phyloP scores from a whole-genome alignment of 2,888 invertebrate genomes.

The Cerastis rubricosa region DNA sequence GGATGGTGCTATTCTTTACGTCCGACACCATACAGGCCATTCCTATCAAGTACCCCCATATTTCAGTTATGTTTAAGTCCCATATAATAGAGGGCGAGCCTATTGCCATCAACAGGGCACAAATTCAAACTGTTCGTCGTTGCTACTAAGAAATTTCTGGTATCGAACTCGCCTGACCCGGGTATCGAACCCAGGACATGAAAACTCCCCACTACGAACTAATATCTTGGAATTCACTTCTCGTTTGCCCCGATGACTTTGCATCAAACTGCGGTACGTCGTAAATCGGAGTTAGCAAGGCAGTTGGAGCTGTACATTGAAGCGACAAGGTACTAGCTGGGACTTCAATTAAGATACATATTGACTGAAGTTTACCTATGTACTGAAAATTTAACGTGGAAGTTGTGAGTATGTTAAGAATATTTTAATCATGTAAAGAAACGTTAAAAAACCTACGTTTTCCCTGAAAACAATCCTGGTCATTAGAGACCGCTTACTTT shows the following conservation, averaged over 20 bases:
- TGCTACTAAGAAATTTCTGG: no score
- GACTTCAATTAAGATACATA: background rate
- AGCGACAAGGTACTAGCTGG: background rate
- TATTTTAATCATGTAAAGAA: background rate
- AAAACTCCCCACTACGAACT: background rate
- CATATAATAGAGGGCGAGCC: no score
- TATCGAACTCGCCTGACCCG: no score
- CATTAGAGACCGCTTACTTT: background rate
- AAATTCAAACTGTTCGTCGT: no score
- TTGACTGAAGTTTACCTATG: background rate
- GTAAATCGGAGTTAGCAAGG: constrained; percentile 18
- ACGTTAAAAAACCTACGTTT: background rate
- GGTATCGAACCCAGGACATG: no score
- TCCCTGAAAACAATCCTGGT: background rate
- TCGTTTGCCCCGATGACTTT: constrained; percentile 5
- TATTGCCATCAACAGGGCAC: no score
- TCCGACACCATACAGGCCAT: no score
- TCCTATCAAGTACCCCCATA: no score
- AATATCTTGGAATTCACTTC: background rate
- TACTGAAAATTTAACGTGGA: constrained; percentile 3
- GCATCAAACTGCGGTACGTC: constrained; percentile 9
- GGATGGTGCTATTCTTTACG: no score
- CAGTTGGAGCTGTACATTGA: background rate
- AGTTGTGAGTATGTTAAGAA: no score
- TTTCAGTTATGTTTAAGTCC: no score